Base-by-base conservation (phyloP, 2,113 vertebrate species). In the Gavia stellata region DNA sequence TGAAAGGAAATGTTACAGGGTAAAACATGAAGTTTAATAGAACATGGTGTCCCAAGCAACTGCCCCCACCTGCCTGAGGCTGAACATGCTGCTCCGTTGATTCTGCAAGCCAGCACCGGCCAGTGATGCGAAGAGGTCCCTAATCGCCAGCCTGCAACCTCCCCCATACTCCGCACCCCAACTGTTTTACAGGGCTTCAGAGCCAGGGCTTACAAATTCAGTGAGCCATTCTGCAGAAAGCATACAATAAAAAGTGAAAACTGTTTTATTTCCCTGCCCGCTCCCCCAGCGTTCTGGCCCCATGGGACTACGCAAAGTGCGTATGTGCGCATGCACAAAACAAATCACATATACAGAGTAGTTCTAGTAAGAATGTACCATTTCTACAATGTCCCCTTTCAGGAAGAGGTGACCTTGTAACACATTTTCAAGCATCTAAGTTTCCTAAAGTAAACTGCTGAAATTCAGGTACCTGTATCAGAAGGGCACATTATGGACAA, bases 271-370 rank as follows among this genome's bases (percentile, higher is more conserved):
- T 3, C 17, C 21, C 5, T 6, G 2, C 9, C 6, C 9, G 14
- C 7, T 9, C 9, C 13, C 16, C 19, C 17, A 45, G 6, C 49
- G 34, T n/a, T 62, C 49, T 42, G 33, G 38, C 28, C 40, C 36
- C 1, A 1, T 1, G 4, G 25, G 29, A 61, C 42, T 49, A 52
- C 0, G 4, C 26, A 12, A 44, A 93, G 31, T 0, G 4, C 1
- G 0, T 42, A 33, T 10, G 18, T 21, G 36, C 0, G 0, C 56
- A 42, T 5, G 40, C 86, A 40, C 31, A 21, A 44, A 38, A 49
- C 31, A 72, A 67, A 44, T 82, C 61, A 81, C 59, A 62, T 42
- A 23, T 3, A 34, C 18, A 50, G n/a, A 65, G 33, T 67, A 61
- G 77, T 88, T 82, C 87, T 44, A 66, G 12, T 61, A 85, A 91